Percentiles rank a stretch among this genome's conserved stretches.
These are phyloP conservation scores for Hemibagrus wyckioides DNA, from an alignment of 2,113 vertebrate species.

Conservation along the genomic window DNA sequence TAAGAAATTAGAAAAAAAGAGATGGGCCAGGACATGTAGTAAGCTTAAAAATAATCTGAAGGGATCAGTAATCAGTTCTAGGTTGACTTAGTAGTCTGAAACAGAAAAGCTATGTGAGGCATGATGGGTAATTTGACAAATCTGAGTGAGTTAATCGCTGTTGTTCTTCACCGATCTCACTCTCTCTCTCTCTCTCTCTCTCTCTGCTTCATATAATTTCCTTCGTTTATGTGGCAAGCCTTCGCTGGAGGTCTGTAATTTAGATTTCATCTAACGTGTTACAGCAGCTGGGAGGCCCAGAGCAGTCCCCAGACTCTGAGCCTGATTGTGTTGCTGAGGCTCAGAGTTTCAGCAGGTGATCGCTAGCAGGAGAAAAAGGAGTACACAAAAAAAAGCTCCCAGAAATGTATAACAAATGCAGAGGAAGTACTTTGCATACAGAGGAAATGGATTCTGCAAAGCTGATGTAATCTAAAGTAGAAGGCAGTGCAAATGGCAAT, in stretches of 20 bases:
- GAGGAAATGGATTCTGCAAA: conserved; percentile 33
- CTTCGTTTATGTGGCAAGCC: conserved; percentile 54
- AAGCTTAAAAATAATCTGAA: not conserved
- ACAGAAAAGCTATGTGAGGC: conserved; percentile 10
- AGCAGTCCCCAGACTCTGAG: conserved; percentile 37
- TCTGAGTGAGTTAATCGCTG: conserved; percentile 50
- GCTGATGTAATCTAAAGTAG: conserved; percentile 29
- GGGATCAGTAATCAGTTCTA: not conserved
- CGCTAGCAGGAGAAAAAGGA: not conserved
- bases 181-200: conserved; percentile 14
- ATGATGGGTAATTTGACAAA: conserved; percentile 43
- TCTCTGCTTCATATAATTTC: conserved; percentile 2
- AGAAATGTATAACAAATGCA: conserved; percentile 21
- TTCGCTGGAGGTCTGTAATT: conserved; percentile 52
- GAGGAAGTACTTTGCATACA: conserved; percentile 19
- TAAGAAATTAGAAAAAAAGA: not conserved
- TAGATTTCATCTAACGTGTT: conserved; percentile 55
- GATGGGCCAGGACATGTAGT: not conserved
- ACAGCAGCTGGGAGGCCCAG: conserved; percentile 52
- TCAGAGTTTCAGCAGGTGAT: conserved; percentile 46
- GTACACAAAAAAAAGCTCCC: not conserved
- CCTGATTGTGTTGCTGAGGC: conserved; percentile 44
- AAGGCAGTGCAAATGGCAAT: conserved; percentile 25
- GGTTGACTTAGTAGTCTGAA: not conserved
- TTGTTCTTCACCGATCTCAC: conserved; percentile 47